A percentile compares a stretch with the other conserved stretches of the same genome.
Evolutionary conservation across 1,140 invertebrate species (phyloP).

Genomic region (Drosophila ohnishii): DNA sequence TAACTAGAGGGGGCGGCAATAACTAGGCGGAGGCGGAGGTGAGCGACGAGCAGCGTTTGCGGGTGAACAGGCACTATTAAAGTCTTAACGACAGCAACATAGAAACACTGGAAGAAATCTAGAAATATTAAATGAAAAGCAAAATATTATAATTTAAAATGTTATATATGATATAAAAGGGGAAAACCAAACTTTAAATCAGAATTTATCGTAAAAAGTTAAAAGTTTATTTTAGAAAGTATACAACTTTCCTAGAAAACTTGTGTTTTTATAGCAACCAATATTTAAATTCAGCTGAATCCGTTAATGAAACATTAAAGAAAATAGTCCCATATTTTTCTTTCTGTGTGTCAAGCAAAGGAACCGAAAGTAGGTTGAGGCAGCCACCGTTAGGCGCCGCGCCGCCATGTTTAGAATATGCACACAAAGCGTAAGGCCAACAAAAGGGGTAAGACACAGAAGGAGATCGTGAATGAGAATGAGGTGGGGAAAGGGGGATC

Average conservation of each 20-base stretch:
- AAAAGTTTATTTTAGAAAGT: no score
- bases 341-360: slow-evolving; percentile 16
- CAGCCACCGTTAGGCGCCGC: slow-evolving; percentile 68
- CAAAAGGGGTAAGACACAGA: slow-evolving; percentile 53
- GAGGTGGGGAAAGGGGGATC: not conserved
- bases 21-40: not conserved
- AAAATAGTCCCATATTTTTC: not conserved
- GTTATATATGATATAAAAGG: no score
- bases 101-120: not conserved
- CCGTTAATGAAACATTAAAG: not conserved
- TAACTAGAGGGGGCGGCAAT: slow-evolving; percentile 5
- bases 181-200: no score
- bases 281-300: not conserved
- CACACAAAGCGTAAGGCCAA: slow-evolving; percentile 76
- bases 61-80: slow-evolving; percentile 59
- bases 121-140: no score
- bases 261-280: no score
- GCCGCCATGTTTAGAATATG: slow-evolving; percentile 79
- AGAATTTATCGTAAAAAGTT: no score
- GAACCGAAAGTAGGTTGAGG: slow-evolving; percentile 72
- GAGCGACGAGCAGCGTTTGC: slow-evolving; percentile 16
- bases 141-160: not conserved
- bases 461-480: slow-evolving; percentile 1
- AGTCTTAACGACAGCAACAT: slow-evolving; percentile 60
- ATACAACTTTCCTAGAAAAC: no score